Conservation (phyloP, 2,797 vertebrate species). For the Artibeus jamaicensis region DNA sequence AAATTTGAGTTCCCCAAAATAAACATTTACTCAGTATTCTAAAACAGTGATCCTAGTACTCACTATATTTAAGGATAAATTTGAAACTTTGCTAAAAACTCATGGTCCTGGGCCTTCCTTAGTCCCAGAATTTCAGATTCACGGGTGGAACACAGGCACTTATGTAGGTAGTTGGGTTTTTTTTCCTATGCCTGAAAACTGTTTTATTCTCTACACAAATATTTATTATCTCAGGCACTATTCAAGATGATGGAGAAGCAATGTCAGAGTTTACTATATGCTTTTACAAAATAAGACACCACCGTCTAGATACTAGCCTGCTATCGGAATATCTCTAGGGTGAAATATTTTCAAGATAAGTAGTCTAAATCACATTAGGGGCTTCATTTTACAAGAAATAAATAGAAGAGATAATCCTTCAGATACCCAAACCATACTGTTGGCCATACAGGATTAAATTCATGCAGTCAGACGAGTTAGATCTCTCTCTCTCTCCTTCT, state of each 20-base stretch:
- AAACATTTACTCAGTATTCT: background rate
- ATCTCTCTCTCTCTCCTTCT: background rate
- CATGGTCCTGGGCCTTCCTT: background rate
- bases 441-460: background rate
- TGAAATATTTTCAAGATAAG: background rate
- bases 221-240: background rate
- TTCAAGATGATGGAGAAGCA: background rate
- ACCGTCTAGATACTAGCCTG: background rate
- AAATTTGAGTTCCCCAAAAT: background rate
- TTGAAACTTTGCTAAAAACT: background rate
- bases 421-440: background rate
- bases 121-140: background rate
- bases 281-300: background rate
- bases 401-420: background rate
- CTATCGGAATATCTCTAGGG: background rate
- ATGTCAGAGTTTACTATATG: background rate
- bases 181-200: background rate
- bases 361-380: background rate
- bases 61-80: background rate
- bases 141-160: background rate
- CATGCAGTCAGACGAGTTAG: background rate
- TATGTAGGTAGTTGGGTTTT: background rate
- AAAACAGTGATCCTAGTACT: background rate
- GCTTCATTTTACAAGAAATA: slow-evolving; percentile 17
- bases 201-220: slow-evolving; percentile 9